Evolutionary conservation across 2,797 vertebrate species (phyloP).

Genomic region (Scomberomorus guttatus): DNA sequence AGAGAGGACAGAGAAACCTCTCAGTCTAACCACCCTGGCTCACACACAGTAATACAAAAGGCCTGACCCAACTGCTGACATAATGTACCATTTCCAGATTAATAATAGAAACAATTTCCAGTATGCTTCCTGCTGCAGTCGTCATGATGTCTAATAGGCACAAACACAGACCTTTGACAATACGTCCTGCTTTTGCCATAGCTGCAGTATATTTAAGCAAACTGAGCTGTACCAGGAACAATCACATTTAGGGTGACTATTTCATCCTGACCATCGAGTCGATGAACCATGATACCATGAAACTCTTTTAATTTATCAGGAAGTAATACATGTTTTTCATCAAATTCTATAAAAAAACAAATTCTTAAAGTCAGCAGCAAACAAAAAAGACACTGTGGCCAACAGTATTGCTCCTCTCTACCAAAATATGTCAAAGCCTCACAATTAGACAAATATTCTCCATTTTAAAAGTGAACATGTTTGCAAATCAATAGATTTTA

Average conservation of each 20-base stretch:
- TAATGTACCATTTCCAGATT: conserved; percentile 50
- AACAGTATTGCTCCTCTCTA: not conserved
- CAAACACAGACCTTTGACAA: conserved; percentile 38
- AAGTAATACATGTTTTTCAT: not conserved
- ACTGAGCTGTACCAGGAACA: not conserved
- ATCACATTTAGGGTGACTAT: conserved; percentile 2
- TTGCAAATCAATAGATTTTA: not conserved
- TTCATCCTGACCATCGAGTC: not conserved
- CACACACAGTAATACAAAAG: conserved; percentile 31
- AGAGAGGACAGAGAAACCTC: not conserved
- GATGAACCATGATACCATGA: not conserved
- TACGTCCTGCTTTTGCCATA: conserved; percentile 10
- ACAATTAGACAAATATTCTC: not conserved
- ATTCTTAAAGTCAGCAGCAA: not conserved
- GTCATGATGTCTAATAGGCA: conserved; percentile 21
- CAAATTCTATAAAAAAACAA: not conserved
- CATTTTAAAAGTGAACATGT: not conserved
- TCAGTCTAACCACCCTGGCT: not conserved
- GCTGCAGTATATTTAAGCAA: conserved; percentile 9
- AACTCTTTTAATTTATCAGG: not conserved
- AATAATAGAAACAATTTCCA: conserved; percentile 63
- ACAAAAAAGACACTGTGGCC: too few relatives aligned
- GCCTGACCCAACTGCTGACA: conserved; percentile 35
- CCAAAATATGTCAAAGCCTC: not conserved
- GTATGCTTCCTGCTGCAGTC: conserved; percentile 33